phyloP scores from a whole-genome alignment of 2,797 vertebrate genomes.

The Oryzias dopingdopingensis region DNA sequence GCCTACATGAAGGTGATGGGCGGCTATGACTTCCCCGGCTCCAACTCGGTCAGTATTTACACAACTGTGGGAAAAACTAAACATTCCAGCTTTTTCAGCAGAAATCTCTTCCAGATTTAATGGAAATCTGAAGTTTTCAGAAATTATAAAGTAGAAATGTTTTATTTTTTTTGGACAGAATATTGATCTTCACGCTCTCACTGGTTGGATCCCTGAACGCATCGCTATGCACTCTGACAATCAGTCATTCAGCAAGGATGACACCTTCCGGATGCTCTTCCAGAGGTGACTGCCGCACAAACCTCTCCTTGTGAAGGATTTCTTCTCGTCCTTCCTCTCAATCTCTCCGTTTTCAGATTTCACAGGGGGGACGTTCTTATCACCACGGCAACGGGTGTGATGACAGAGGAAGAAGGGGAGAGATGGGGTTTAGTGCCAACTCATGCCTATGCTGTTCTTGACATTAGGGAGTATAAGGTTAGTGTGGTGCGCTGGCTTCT shows the following conservation, averaged over 20 bases:
- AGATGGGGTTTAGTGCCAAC: constrained; percentile 96
- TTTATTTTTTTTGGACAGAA: constrained; percentile 77
- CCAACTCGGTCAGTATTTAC: constrained; percentile 86
- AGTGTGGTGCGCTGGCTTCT: not conserved
- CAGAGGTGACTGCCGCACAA: constrained; percentile 81
- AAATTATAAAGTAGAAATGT: not conserved
- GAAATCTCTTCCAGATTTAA: not conserved
- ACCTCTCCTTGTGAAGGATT: not conserved
- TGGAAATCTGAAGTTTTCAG: not conserved
- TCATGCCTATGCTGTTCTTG: constrained; percentile 95
- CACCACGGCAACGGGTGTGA: constrained; percentile 94
- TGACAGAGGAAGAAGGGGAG: constrained; percentile 97
- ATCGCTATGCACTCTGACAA: constrained; percentile 99
- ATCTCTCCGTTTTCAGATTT: constrained; percentile 78
- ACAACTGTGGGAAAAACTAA: not conserved
- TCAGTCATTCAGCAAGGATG: constrained; percentile 93
- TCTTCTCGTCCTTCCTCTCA: not conserved
- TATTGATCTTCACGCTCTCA: constrained; percentile 96
- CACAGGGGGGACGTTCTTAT: constrained; percentile 96
- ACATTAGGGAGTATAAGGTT: constrained; percentile 96
- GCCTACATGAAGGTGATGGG: constrained; percentile 99
- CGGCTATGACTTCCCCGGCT: constrained; percentile 98
- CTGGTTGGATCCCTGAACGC: constrained; percentile 99
- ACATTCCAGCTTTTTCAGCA: no score
- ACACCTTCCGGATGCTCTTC: constrained; percentile 95